phyloP scores from a whole-genome alignment of 1,140 invertebrate genomes.

The Lordiphosa mommai region DNA sequence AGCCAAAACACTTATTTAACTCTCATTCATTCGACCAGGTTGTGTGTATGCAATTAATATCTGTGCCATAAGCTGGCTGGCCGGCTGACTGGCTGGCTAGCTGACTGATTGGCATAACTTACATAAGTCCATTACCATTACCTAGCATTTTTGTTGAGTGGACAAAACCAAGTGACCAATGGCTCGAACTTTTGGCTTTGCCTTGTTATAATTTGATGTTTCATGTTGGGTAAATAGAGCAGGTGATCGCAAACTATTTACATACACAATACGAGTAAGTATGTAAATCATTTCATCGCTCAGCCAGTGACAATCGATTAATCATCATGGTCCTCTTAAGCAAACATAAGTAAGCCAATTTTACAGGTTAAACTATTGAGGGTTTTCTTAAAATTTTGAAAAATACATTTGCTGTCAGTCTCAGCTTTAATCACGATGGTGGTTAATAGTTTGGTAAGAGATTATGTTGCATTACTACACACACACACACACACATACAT shows the following conservation, averaged over 20 bases:
- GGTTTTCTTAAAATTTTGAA: background rate
- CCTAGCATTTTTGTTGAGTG: conserved; percentile 40
- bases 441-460: background rate
- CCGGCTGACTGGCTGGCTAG: conserved; percentile 30
- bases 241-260: conserved; percentile 27
- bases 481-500: background rate
- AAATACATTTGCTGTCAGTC: background rate
- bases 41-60: conserved; percentile 68
- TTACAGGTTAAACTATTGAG: background rate
- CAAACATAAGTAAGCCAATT: too few relatives aligned
- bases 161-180: conserved; percentile 40
- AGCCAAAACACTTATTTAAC: conserved; percentile 44
- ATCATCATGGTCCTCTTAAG: background rate
- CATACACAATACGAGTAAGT: background rate
- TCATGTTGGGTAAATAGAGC: conserved; percentile 46
- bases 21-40: conserved; percentile 45
- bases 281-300: conserved; percentile 16
- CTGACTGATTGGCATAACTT: conserved; percentile 65
- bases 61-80: conserved; percentile 58
- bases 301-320: conserved; percentile 15
- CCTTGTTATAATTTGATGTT: conserved; percentile 49
- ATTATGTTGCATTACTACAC: background rate
- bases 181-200: conserved; percentile 22
- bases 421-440: background rate
- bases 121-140: conserved; percentile 56